phyloP scores from a whole-genome alignment of 1,140 invertebrate genomes.

The Vanessa atalanta region DNA sequence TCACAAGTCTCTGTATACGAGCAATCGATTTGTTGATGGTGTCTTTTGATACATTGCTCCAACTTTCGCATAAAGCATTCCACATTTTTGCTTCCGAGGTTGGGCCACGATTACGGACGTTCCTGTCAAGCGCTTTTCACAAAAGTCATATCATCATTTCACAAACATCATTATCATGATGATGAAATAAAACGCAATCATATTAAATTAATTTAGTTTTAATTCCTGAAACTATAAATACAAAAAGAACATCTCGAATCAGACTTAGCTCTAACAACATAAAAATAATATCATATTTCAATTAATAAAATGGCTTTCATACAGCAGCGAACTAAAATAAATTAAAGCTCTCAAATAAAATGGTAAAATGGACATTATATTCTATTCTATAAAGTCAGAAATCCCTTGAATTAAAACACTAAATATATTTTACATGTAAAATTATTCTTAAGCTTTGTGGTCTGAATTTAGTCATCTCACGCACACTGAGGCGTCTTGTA shows the following conservation, averaged over 20 bases:
- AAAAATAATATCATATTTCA: conserved; percentile 1
- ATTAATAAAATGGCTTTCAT: not conserved
- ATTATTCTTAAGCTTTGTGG: too few species aligned
- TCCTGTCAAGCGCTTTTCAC: too few species aligned
- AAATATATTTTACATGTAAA: not conserved
- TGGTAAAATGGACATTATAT: conserved; percentile 11
- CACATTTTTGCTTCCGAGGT: too few species aligned
- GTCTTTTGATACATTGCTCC: too few species aligned
- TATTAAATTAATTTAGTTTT: not conserved
- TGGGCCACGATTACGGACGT: too few species aligned
- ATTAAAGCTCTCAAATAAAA: conserved; percentile 29
- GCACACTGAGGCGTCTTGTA: too few species aligned
- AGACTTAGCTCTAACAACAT: conserved; percentile 3
- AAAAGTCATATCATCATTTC: too few species aligned
- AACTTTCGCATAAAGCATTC: too few species aligned
- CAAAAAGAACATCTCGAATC: conserved; percentile 6
- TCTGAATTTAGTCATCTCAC: too few species aligned
- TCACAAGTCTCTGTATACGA: too few species aligned
- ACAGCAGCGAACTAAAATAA: conserved; percentile 18
- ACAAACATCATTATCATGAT: too few species aligned
- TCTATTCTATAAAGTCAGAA: not conserved
- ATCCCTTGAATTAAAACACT: not conserved
- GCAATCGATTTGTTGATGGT: too few species aligned
- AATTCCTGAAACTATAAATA: conserved; percentile 1
- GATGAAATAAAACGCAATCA: not conserved